phyloP scores from a whole-genome alignment of 2,797 vertebrate genomes.

The Hypotaenidia philippensis region DNA sequence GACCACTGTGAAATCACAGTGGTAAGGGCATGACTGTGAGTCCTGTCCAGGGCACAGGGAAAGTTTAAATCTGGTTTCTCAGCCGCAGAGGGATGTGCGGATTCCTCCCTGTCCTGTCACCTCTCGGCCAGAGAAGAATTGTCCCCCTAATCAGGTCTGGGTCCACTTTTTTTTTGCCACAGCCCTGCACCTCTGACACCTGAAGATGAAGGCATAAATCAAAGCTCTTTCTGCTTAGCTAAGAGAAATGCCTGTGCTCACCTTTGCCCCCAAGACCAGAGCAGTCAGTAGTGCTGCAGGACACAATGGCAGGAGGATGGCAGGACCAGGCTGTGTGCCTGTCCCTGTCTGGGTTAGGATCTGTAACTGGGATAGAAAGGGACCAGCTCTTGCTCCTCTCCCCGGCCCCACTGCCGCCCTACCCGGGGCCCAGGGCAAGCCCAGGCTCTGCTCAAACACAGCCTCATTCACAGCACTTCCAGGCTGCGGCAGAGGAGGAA shows the following conservation, averaged over 20 bases:
- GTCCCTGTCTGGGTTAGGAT: background rate
- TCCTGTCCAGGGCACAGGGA: background rate
- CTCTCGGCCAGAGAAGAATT: background rate
- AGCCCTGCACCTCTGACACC: background rate
- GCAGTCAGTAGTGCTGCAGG: accelerated
- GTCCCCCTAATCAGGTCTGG: background rate
- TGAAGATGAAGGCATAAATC: background rate
- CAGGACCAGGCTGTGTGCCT: background rate
- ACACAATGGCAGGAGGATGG: background rate
- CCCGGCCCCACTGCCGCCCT: background rate
- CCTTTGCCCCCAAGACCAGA: background rate
- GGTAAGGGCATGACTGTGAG: accelerated
- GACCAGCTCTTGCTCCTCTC: conserved; percentile 37
- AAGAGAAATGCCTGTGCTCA: background rate
- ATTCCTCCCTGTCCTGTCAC: background rate
- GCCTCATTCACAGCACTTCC: conserved; percentile 27
- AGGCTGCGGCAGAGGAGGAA: background rate
- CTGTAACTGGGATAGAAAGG: background rate
- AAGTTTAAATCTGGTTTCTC: background rate
- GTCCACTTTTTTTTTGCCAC: background rate
- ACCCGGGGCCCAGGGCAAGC: conserved; percentile 47
- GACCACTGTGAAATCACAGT: background rate
- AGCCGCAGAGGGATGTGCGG: background rate
- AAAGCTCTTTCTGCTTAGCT: background rate
- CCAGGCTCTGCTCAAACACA: background rate